Evolutionary conservation across 2,113 vertebrate genomes (phyloP).

Genomic region (Delphinus delphis): DNA sequence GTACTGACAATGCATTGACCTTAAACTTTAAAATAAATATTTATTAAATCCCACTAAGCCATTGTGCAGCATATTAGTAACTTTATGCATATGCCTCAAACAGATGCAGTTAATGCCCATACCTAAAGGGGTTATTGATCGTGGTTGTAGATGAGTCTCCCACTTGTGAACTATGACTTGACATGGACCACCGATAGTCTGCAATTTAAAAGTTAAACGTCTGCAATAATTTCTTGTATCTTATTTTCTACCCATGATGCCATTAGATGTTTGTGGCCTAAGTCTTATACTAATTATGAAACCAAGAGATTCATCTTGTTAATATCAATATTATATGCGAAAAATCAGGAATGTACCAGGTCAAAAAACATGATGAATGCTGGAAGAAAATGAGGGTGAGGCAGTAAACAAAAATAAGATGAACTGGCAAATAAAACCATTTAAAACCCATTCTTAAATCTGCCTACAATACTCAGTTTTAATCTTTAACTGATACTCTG

Average conservation of each 20-base stretch:
- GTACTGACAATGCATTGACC: constrained; percentile 66
- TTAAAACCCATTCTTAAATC: constrained; percentile 36
- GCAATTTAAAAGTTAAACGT: constrained; percentile 97
- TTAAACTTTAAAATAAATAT: constrained; percentile 71
- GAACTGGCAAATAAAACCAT: constrained; percentile 41
- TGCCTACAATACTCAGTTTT: not conserved
- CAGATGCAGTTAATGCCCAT: constrained; percentile 90
- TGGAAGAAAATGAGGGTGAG: constrained; percentile 55
- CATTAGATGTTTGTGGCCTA: constrained; percentile 80
- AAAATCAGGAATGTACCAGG: constrained; percentile 39
- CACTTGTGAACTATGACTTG: constrained; percentile 99
- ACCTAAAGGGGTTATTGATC: constrained; percentile 99
- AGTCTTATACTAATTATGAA: constrained; percentile 73
- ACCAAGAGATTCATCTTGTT: constrained; percentile 69
- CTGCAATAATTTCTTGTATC: constrained; percentile 87
- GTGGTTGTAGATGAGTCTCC: constrained; percentile 99
- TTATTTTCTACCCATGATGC: constrained; percentile 83
- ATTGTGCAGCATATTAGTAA: constrained; percentile 86
- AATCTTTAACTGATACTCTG: constrained; percentile 19
- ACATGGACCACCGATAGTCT: constrained; percentile 94
- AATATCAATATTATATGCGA: constrained; percentile 70
- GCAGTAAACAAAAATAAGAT: constrained; percentile 50
- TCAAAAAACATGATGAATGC: constrained; percentile 61
- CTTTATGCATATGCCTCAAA: constrained; percentile 88
- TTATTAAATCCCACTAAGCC: constrained; percentile 80